A percentile compares a stretch with the other conserved stretches of the same genome.
phyloP scores from a whole-genome alignment of 2,797 vertebrate genomes.

The Salarias fasciatus region DNA sequence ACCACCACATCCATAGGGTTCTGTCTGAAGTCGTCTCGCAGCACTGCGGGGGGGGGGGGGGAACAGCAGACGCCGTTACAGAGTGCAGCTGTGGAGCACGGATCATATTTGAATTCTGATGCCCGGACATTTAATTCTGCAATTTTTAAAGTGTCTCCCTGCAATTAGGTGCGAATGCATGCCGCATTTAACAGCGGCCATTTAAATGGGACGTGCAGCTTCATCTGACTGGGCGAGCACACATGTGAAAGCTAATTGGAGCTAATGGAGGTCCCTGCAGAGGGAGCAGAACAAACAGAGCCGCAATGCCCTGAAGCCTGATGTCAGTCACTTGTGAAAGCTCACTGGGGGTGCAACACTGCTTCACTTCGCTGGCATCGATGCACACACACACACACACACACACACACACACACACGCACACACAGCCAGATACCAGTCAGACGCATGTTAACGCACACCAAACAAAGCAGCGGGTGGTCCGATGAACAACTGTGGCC shows the following conservation, averaged over 20 bases:
- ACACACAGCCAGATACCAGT: slow-evolving; percentile 28
- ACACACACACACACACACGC: slow-evolving; percentile 26
- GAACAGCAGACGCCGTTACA: slow-evolving; percentile 10
- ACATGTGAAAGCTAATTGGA: slow-evolving; percentile 78
- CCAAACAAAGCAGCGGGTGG: slow-evolving; percentile 54
- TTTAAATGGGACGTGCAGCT: slow-evolving; percentile 58
- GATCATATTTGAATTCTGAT: background rate
- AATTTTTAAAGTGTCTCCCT: slow-evolving; percentile 7
- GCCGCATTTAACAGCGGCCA: slow-evolving; percentile 26
- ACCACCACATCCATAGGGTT: slow-evolving; percentile 97
- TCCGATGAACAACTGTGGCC: slow-evolving; percentile 62
- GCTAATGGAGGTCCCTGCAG: slow-evolving; percentile 78
- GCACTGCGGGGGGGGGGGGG: slow-evolving; percentile 79
- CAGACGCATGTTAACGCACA: slow-evolving; percentile 15
- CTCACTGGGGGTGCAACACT: slow-evolving; percentile 46
- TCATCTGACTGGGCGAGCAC: slow-evolving; percentile 65
- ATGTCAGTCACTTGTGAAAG: slow-evolving; percentile 79
- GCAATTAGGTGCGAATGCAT: slow-evolving; percentile 12
- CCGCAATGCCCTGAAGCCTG: slow-evolving; percentile 74
- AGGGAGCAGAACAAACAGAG: slow-evolving; percentile 79
- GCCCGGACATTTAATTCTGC: background rate
- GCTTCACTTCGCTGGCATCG: slow-evolving; percentile 40
- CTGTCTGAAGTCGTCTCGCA: slow-evolving; percentile 97
- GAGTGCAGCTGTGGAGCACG: background rate
- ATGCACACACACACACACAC: slow-evolving; percentile 29